Percentiles rank a stretch among this genome's conserved stretches.
Evolutionary conservation across 2,797 vertebrate genomes (phyloP).

Genomic region (Enteromius mattozi): DNA sequence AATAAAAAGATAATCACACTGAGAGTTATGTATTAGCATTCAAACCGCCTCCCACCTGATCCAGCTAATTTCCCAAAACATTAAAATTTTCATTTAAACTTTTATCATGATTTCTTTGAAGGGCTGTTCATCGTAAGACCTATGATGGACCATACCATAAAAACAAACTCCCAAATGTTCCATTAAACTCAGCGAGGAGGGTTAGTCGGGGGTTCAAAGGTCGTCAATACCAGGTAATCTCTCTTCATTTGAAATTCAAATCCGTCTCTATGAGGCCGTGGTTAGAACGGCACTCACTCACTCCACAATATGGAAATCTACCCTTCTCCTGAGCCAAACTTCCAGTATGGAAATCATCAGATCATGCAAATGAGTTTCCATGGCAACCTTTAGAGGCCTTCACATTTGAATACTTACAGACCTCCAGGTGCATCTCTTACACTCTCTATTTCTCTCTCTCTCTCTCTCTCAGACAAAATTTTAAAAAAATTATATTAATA

Average conservation of each 20-base stretch:
- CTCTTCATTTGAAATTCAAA: conserved; percentile 97
- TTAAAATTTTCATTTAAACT: background rate
- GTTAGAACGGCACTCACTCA: conserved; percentile 75
- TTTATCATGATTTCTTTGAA: background rate
- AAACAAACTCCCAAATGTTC: conserved; percentile 27
- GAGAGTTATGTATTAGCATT: background rate
- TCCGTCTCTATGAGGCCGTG: conserved; percentile 74
- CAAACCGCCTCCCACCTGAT: background rate
- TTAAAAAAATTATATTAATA: background rate
- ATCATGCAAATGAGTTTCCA: conserved; percentile 90
- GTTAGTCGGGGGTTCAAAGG: conserved; percentile 61
- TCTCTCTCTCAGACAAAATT: conserved; percentile 9
- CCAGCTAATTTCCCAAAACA: background rate
- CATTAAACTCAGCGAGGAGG: conserved; percentile 18
- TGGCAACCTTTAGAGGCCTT: conserved; percentile 72
- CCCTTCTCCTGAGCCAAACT: conserved; percentile 76
- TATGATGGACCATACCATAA: conserved; percentile 21
- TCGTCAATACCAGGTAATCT: conserved; percentile 70
- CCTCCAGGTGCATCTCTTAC: conserved; percentile 59
- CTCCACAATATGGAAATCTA: conserved; percentile 90
- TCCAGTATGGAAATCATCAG: conserved; percentile 94
- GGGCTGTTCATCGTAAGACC: background rate
- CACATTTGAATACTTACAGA: conserved; percentile 65
- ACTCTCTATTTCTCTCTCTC: conserved; percentile 26
- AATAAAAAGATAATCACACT: conserved; percentile 57